phyloP scores from a whole-genome alignment of 2,888 invertebrate genomes.

The Plagodis pulveraria region DNA sequence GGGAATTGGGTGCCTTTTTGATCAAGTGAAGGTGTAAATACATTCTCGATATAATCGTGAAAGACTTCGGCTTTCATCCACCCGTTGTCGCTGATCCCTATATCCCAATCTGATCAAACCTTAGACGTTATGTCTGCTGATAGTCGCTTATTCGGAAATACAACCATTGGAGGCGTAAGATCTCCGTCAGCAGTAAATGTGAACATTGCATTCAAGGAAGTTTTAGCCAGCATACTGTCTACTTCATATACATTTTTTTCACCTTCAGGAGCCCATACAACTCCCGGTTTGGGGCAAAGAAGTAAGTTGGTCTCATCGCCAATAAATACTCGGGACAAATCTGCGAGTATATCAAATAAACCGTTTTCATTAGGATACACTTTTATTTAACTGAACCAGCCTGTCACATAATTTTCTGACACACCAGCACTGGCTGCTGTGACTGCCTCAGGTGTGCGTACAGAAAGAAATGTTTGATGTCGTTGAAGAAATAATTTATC shows the following conservation, averaged over 20 bases:
- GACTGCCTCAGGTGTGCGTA: background rate
- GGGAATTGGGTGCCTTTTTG: too few species aligned
- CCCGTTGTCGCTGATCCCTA: background rate
- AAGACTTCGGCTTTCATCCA: too few species aligned
- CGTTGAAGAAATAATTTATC: background rate
- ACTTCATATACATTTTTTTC: background rate
- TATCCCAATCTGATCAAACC: background rate
- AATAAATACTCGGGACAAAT: background rate
- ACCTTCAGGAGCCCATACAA: background rate
- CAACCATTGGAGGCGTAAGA: background rate
- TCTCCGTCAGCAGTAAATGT: background rate
- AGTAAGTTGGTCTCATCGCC: background rate
- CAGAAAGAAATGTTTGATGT: background rate
- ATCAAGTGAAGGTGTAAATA: too few species aligned
- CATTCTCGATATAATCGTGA: background rate
- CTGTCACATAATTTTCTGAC: background rate
- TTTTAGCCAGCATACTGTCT: background rate
- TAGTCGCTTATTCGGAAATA: background rate
- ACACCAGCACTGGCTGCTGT: background rate
- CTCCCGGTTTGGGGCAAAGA: background rate
- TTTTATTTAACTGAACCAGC: too few species aligned
- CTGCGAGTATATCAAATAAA: background rate
- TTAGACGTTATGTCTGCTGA: background rate
- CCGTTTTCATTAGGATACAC: too few species aligned
- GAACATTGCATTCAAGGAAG: background rate